Conservation (phyloP, 2,113 vertebrate species). For the Sitta europaea region DNA sequence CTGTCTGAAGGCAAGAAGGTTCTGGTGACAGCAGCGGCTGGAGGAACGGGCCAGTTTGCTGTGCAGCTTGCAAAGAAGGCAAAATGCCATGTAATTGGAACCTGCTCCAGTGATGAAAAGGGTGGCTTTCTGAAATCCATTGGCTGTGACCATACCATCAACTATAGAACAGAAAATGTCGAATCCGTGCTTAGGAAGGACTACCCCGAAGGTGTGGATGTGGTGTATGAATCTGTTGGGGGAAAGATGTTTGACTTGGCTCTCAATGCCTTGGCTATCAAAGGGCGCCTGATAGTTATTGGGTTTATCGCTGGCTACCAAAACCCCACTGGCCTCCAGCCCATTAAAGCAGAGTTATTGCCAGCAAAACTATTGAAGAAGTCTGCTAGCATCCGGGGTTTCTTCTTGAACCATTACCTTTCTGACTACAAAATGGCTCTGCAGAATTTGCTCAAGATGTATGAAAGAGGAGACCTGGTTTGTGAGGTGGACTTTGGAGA, state of each 20-base stretch:
- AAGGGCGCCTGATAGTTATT: conserved; percentile 85
- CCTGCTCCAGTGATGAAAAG: conserved; percentile 88
- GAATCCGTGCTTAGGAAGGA: conserved; percentile 74
- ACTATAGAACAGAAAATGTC: conserved; percentile 82
- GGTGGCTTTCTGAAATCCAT: conserved; percentile 85
- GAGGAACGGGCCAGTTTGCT: conserved; percentile 90
- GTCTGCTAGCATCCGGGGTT: conserved; percentile 86
- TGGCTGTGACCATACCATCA: conserved; percentile 86
- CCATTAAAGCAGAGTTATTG: conserved; percentile 73
- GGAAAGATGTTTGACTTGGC: conserved; percentile 84
- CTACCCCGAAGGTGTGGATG: conserved; percentile 83
- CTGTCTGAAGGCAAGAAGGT: conserved; percentile 82
- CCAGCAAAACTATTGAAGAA: conserved; percentile 86
- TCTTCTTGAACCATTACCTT: conserved; percentile 87
- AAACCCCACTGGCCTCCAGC: conserved; percentile 76
- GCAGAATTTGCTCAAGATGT: conserved; percentile 80
- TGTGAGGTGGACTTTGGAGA: conserved; percentile 87
- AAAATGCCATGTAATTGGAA: conserved; percentile 89
- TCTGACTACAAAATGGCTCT: conserved; percentile 79
- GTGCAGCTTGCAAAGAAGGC: conserved; percentile 89
- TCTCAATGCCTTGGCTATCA: conserved; percentile 79
- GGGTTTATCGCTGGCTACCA: conserved; percentile 91
- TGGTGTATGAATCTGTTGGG: conserved; percentile 91
- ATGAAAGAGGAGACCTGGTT: conserved; percentile 77
- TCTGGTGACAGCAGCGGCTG: conserved; percentile 87